Evolutionary conservation across 2,113 vertebrate genomes (phyloP), one percentile per base, ranked within the genome.

Genomic region (Chinchilla lanigera): DNA sequence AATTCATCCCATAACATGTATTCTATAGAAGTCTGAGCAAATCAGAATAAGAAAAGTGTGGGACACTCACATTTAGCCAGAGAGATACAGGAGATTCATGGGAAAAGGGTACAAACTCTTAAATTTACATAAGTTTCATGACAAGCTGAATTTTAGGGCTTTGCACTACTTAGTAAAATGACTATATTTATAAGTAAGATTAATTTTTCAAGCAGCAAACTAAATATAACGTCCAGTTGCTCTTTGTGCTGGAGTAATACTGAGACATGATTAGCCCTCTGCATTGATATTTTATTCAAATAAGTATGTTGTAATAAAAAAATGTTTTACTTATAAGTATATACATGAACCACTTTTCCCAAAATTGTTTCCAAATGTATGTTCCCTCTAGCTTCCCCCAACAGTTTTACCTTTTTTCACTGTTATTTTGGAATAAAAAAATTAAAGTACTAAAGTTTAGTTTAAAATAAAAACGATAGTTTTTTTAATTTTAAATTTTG

Each of bases 311-410:
- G 1, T 94, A 56, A 33, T 86, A 83, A 96, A 86, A 0, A 35
- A 82, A 82, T 81, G 2, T 69, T 93, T 94, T 77, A 93, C 44
- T 83, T 90, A 56, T 56, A 86, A 90, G 19, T 5, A 50, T 69
- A n/a, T 77, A 61, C 30, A 61, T 93, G 50, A 61, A 20, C 16
- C 41, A 6, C 56, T 6, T 87, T 93, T 41, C 35, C 80, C 33
- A 54, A 63, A 88, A 80, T 84, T 78, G 10, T 90, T 93, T 80
- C 52, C 77, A 95, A 95, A 90, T 95, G 4, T 84, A 22, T 84
- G 4, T 88, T 2, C 24, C 33, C 26, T 80, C 33, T 50, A 65
- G 41, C 17, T 9, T 83, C 67, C 52, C 33, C 60, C 10, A 58
- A 9, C 63, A 30, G 16, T 56, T 87, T 93, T 96, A 56, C 9